phyloP scores from a whole-genome alignment of 1,140 invertebrate species.

The Ceratina calcarata region DNA sequence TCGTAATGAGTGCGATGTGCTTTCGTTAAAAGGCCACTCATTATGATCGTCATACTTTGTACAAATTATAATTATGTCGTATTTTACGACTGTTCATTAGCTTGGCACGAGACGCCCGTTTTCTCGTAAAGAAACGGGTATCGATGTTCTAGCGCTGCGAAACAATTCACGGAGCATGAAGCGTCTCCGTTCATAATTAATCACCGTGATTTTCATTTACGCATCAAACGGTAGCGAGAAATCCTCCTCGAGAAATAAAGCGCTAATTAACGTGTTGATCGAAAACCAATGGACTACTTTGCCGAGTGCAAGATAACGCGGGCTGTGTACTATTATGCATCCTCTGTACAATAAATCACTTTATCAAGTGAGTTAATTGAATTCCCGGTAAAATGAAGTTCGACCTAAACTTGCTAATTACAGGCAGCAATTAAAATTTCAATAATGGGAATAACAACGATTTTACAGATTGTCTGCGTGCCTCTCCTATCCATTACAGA shows the following conservation, averaged over 20 bases:
- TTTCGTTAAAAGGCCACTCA: not conserved
- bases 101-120: not conserved
- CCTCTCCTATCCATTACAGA: too few species aligned
- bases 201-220: constrained; percentile 4
- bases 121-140: not conserved
- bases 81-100: not conserved
- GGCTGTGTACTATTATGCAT: not conserved
- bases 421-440: not conserved
- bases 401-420: not conserved
- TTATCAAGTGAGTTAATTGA: constrained; percentile 16
- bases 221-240: not conserved
- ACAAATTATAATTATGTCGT: not conserved
- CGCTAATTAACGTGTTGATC: constrained; percentile 14
- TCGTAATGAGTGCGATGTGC: not conserved
- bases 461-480: too few species aligned
- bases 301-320: not conserved
- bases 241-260: not conserved
- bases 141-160: not conserved
- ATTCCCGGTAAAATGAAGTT: not conserved
- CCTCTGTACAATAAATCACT: constrained; percentile 5
- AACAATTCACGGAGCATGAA: not conserved
- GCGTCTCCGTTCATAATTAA: not conserved
- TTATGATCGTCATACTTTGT: not conserved
- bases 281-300: constrained; percentile 20
- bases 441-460: not conserved